These are phyloP conservation scores for Phasia obesa DNA, from an alignment of 2,888 invertebrate genomes.

Conservation along the genomic window DNA sequence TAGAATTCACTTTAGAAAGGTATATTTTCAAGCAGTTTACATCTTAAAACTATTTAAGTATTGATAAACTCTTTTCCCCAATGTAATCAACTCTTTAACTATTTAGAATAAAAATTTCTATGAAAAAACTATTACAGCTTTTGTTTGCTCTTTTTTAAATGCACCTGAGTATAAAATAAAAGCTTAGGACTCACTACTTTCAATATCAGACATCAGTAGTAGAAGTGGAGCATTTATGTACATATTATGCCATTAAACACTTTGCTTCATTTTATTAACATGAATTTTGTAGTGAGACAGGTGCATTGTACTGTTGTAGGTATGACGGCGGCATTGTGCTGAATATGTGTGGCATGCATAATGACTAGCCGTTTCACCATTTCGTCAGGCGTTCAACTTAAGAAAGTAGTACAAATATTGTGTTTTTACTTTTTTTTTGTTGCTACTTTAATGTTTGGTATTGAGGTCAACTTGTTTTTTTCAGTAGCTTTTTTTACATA, in stretches of 20 bases:
- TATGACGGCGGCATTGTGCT: slow-evolving; percentile 8
- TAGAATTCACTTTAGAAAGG: no score
- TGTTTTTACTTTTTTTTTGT: slow-evolving; percentile 3
- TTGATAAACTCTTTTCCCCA: no score
- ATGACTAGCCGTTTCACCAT: slow-evolving; percentile 7
- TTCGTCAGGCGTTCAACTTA: slow-evolving; percentile 23
- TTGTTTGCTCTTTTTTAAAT: no score
- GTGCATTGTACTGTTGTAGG: neutral
- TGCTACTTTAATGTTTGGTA: slow-evolving; percentile 35
- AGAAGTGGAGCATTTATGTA: slow-evolving; percentile 13
- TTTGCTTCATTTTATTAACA: slow-evolving; percentile 35
- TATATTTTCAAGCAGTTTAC: no score
- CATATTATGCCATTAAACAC: slow-evolving; percentile 40
- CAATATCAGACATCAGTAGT: slow-evolving; percentile 52
- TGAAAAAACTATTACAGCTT: no score
- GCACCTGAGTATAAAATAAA: neutral
- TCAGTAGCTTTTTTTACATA: slow-evolving; percentile 42
- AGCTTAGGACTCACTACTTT: slow-evolving; percentile 20
- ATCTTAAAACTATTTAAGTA: no score
- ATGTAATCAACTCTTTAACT: no score
- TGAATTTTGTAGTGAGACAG: slow-evolving; percentile 17
- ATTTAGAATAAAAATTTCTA: no score
- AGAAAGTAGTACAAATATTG: slow-evolving; percentile 53
- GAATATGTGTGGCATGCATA: slow-evolving; percentile 45
- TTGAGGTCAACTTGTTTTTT: slow-evolving; percentile 70